Evolutionary conservation across 2,113 vertebrate genomes (phyloP), one percentile per base, ranked within the genome.

Genomic region (Panurus biarmicus): DNA sequence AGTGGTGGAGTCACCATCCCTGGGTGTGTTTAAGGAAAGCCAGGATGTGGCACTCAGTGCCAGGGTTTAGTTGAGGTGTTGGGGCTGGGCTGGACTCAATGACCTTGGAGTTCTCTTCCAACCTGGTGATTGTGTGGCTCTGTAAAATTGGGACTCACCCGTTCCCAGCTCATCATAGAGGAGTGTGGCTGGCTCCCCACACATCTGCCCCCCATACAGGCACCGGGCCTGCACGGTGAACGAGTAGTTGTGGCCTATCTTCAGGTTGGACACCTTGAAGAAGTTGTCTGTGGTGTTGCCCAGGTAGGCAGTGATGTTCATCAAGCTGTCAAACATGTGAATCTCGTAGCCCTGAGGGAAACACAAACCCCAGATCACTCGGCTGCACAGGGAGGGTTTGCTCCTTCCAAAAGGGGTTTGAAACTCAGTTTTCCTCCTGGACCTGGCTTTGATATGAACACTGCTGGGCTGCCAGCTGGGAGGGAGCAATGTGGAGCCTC

Each of bases 271-370:
- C 95, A 99, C 98, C 78, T 98, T 98, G 97, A 99, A 99, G 98
- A 98, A 99, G 28, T 98, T 99, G 91, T 99, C 99, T 0, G 98
- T 99, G 82, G 99, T 99, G 93, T 99, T 99, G 36, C 99, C 99
- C 10, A 99, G 98, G 81, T 96, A 98, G 8, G 96, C 97, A 0
- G 98, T 98, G 92, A 97, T 97, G 94, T 99, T 99, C 96, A 98
- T 98, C 84, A 97, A 60, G 35, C 98, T 98, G 97, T 99, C 99
- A 31, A 98, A 98, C 97, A 99, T 97, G 40, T 98, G 99, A 22
- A 99, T 98, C 82, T 99, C 99, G 0, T 99, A 99, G 18, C 99
- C 99, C 99, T 99, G 97, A 9, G 61, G 85, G 70, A 86, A 56
- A 51, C 22, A 42, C 29, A 15, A 89, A 24, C 10, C 33, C 54